Evolutionary conservation across 2,888 invertebrate genomes (phyloP).

Genomic region (Cataglyphis rosenhaueri): DNA sequence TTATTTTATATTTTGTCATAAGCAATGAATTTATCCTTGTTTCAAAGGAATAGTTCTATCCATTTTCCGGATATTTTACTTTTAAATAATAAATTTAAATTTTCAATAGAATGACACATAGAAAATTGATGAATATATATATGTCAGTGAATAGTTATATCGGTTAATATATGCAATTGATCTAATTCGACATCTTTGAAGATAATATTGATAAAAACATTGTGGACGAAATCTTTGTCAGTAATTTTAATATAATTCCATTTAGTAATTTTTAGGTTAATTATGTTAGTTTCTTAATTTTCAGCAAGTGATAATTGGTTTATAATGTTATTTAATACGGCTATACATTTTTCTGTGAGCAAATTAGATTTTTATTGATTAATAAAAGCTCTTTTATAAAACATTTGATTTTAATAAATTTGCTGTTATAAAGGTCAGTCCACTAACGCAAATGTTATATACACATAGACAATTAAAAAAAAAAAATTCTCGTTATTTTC

Average conservation of each 20-base stretch:
- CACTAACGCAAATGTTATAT: neutral
- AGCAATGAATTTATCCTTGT: neutral
- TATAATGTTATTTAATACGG: constrained; percentile 7
- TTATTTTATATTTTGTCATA: neutral
- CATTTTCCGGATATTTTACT: neutral
- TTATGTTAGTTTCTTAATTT: constrained; percentile 26
- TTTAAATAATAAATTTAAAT: neutral
- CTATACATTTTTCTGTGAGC: neutral
- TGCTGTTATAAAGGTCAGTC: neutral
- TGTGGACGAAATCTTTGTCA: constrained; percentile 13
- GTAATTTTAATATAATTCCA: constrained; percentile 16
- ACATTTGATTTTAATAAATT: constrained; percentile 3
- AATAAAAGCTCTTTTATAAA: neutral
- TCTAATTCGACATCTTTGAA: no score
- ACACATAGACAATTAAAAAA: constrained; percentile 18
- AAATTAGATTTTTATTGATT: constrained; percentile 7
- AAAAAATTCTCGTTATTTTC: neutral
- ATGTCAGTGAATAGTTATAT: neutral
- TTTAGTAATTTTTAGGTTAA: constrained; percentile 21
- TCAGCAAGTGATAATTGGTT: neutral
- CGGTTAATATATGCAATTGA: neutral
- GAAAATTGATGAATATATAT: neutral
- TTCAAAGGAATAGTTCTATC: neutral
- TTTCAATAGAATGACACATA: neutral
- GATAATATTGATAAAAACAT: neutral